Percentiles rank a stretch among this genome's conserved stretches.
Evolutionary conservation across 2,888 invertebrate species (phyloP).

Genomic region (Cantharis lateralis): DNA sequence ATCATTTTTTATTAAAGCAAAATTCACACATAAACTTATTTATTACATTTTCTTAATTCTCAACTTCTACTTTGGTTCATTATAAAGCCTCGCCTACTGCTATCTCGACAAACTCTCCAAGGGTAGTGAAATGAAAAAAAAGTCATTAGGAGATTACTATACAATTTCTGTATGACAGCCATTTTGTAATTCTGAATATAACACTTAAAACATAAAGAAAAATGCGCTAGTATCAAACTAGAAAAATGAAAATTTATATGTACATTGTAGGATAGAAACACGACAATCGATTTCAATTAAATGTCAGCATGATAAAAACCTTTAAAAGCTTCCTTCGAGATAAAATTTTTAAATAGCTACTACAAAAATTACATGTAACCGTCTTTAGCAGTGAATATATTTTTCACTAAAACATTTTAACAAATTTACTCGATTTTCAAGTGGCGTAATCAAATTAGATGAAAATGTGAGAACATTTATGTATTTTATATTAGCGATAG

Average conservation of each 20-base stretch:
- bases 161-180: not conserved
- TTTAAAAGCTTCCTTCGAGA: not conserved
- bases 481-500: not conserved
- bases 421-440: not conserved
- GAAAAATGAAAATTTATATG: not conserved
- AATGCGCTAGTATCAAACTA: not conserved
- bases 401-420: not conserved
- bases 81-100: slow-evolving; percentile 9
- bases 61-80: not conserved
- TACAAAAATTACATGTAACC: not conserved
- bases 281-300: not conserved
- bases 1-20: not conserved
- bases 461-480: not conserved
- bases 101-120: not conserved
- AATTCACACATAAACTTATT: not conserved
- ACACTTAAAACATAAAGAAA: not conserved
- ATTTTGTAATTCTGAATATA: slow-evolving; percentile 1
- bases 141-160: slow-evolving; percentile 9
- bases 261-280: not conserved
- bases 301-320: not conserved
- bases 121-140: slow-evolving; percentile 9
- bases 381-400: not conserved
- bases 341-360: not conserved
- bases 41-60: not conserved
- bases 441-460: not conserved